Conservation (phyloP, 2,113 vertebrate genomes). For the Ceyx margarethae region DNA sequence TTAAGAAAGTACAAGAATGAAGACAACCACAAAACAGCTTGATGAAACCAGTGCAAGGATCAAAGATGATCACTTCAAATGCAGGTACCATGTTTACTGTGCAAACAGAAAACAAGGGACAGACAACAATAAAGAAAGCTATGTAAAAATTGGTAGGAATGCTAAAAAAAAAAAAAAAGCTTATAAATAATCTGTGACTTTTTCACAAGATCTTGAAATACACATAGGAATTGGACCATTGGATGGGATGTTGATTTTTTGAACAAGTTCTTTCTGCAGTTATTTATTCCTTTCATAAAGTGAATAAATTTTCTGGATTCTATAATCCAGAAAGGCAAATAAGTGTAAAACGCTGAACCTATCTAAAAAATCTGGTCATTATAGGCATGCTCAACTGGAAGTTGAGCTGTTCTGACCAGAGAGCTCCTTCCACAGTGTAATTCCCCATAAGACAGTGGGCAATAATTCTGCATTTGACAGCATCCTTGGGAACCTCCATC, state of each 20-base stretch:
- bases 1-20: not conserved
- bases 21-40: not conserved
- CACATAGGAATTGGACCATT: not conserved
- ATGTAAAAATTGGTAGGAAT: not conserved
- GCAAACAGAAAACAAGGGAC: not conserved
- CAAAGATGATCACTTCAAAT: not conserved
- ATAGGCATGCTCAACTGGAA: not conserved
- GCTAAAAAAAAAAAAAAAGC: not conserved
- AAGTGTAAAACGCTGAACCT: not conserved
- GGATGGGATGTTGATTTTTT: not conserved
- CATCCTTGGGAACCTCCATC: not conserved
- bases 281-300: not conserved
- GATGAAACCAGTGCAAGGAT: not conserved
- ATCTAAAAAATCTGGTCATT: not conserved
- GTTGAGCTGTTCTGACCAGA: not conserved
- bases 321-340: not conserved
- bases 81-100: not conserved
- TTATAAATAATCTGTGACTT: not conserved
- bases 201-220: not conserved
- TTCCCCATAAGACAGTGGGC: not conserved
- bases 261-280: not conserved
- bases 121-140: not conserved
- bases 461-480: not conserved
- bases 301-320: not conserved
- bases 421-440: not conserved